Conservation (phyloP, 2,888 invertebrate genomes). For the Rhagonycha lutea region DNA sequence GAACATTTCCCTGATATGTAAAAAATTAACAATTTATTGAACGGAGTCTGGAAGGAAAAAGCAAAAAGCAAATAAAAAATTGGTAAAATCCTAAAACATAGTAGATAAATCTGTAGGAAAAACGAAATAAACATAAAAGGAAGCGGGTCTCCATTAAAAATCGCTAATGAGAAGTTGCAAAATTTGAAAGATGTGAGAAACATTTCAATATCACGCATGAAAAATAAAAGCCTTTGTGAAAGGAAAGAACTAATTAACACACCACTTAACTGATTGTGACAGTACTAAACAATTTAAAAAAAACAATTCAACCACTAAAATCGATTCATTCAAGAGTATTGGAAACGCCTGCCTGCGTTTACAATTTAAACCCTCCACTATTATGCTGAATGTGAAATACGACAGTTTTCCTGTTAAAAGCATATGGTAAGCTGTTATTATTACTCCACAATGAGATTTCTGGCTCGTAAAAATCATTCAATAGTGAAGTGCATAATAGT, state of each 20-base stretch:
- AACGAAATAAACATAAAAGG: neutral
- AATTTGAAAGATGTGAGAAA: neutral
- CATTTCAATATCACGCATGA: neutral
- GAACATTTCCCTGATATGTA: neutral
- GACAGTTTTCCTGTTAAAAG: constrained; percentile 37
- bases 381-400: constrained; percentile 35
- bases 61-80: neutral
- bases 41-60: neutral
- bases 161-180: too few relatives aligned
- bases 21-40: neutral
- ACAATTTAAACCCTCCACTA: constrained; percentile 30
- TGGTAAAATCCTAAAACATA: neutral
- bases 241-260: neutral
- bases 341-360: constrained; percentile 30
- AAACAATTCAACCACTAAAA: neutral
- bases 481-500: constrained; percentile 1
- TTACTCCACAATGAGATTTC: constrained; percentile 29
- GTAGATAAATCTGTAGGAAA: too few relatives aligned
- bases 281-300: neutral
- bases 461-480: constrained; percentile 14
- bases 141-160: too few relatives aligned
- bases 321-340: constrained; percentile 20
- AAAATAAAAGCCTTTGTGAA: neutral
- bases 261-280: neutral
- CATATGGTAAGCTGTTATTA: constrained; percentile 35